A percentile compares a stretch with the other conserved stretches of the same genome.
phyloP scores from a whole-genome alignment of 2,888 invertebrate species.

The Mechanitis messenoides region DNA sequence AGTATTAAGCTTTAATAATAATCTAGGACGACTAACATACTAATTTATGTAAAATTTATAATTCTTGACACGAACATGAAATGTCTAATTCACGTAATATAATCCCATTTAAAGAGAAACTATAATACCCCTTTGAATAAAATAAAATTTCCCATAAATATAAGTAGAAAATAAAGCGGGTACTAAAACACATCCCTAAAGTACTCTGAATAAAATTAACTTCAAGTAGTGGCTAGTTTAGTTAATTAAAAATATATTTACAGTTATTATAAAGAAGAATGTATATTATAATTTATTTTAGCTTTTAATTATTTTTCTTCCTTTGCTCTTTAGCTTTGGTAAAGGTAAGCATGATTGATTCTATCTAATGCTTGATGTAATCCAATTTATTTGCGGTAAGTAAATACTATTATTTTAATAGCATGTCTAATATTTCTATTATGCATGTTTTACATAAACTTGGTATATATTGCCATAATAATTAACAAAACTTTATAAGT shows the following conservation, averaged over 20 bases:
- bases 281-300: neutral
- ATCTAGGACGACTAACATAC: conserved; percentile 21
- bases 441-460: neutral
- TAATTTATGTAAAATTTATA: conserved; percentile 7
- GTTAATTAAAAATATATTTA: neutral
- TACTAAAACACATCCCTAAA: no score
- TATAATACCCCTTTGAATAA: no score
- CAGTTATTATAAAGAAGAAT: neutral
- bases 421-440: no score
- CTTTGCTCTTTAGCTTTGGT: conserved; percentile 18
- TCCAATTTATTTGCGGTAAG: neutral
- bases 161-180: no score
- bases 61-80: no score
- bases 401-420: neutral
- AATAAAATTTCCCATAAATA: no score
- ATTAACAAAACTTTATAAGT: no score
- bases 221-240: neutral
- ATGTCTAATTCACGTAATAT: no score
- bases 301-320: conserved; percentile 1
- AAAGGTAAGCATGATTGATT: conserved; percentile 52
- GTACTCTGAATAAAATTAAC: no score
- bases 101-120: no score
- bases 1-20: neutral
- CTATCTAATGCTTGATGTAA: conserved; percentile 22
- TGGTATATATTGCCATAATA: neutral